Evolutionary conservation across 1,140 invertebrate genomes (phyloP), one percentile per base, ranked within the genome.

Genomic region (Drosophila saltans): DNA sequence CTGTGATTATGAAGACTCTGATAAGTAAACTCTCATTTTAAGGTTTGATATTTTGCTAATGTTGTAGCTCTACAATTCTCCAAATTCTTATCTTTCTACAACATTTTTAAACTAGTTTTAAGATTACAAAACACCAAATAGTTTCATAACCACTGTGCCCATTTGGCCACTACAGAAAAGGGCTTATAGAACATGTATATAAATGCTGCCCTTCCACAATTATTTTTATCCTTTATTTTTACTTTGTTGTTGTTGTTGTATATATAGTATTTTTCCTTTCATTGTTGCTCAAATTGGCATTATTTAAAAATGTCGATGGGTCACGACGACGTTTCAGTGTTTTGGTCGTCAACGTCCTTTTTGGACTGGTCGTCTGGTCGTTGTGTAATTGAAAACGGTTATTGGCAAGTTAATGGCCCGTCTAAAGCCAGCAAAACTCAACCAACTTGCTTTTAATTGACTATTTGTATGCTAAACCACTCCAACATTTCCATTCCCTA

Each of bases 261-360:
- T 48, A 62, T 16, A 66, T 73, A 11, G 56, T n/a, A n/a, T 36
- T 66, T 69, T 72, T 81, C 61, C 69, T 26, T 52, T 52, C 45
- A 52, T 52, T 52, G 63, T 66, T 66, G 62, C 83, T 72, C 80
- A 83, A 88, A 88, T 78, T 80, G 80, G 70, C 66, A 80, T 83
- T 86, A 88, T 86, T 86, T 86, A 72, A 88, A 85, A 86, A 86
- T 88, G 83, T 88, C 83, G 83, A 86, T 88, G 77, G 83, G 83
- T 83, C 83, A 88, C 82, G 83, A 80, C 72, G 79, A 24, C 66
- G 69, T 72, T 78, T 2, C 82, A 79, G 70, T 83, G 76, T 66
- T 62, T 80, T 80, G 73, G 66, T 58, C 65, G 40, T 66, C 26
- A 30, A 40, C 72, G 58, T 75, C 73, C 73, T 67, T 68, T 45